Evolutionary conservation across 2,797 vertebrate genomes (phyloP).

Genomic region (Glossophaga mutica): DNA sequence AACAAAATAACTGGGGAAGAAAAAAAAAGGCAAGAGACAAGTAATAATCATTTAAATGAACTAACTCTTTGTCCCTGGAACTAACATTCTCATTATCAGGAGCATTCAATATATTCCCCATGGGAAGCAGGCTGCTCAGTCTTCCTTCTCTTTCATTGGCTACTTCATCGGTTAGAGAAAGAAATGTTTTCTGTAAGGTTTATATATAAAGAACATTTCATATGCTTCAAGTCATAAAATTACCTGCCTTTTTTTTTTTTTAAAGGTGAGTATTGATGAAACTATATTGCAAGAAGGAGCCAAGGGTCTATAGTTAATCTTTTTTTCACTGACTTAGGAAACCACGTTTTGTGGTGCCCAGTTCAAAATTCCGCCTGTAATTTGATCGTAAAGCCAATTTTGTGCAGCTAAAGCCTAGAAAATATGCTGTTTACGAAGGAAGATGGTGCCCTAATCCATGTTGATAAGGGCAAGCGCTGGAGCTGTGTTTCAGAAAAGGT

Average conservation of each 20-base stretch:
- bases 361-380: conserved; percentile 47
- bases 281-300: neutral
- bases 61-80: conserved; percentile 42
- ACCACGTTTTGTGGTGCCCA: neutral
- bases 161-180: conserved; percentile 15
- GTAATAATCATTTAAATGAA: conserved; percentile 66
- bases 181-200: conserved; percentile 34
- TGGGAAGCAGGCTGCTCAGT: conserved; percentile 14
- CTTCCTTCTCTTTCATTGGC: conserved; percentile 30
- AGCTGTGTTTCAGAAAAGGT: neutral
- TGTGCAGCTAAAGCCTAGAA: neutral
- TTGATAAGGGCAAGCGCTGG: neutral
- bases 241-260: conserved; percentile 14
- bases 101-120: conserved; percentile 37
- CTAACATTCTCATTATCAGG: conserved; percentile 29
- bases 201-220: conserved; percentile 9
- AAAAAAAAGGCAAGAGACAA: conserved; percentile 46
- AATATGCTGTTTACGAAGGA: neutral
- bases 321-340: conserved; percentile 33
- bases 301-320: conserved; percentile 29
- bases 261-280: conserved; percentile 12
- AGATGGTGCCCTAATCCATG: neutral
- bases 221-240: conserved; percentile 42
- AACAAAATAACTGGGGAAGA: conserved; percentile 50
- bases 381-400: conserved; percentile 13